These are phyloP conservation scores for Balearica regulorum DNA, from an alignment of 2,797 vertebrate genomes.

Conservation along the genomic window DNA sequence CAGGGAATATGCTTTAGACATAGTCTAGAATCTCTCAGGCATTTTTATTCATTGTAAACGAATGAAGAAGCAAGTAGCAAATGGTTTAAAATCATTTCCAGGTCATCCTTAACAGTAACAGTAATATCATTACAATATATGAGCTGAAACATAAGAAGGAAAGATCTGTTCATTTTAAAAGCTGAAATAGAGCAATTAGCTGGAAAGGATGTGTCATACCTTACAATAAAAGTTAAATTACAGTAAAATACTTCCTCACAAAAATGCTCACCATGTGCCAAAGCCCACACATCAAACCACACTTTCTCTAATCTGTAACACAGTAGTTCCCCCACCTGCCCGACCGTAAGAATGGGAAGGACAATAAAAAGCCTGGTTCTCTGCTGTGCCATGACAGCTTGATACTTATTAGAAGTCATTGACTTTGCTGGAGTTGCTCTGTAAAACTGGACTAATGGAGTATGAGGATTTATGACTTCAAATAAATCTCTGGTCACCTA, in stretches of 20 bases:
- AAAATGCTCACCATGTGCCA: not conserved
- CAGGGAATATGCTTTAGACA: not conserved
- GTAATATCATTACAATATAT: constrained; percentile 26
- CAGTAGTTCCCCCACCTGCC: not conserved
- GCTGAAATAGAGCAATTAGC: constrained; percentile 45
- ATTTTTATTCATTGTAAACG: not conserved
- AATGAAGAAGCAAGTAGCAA: not conserved
- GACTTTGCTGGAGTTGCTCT: not conserved
- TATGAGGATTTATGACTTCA: not conserved
- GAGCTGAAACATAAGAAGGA: constrained; percentile 34
- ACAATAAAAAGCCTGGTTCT: not conserved
- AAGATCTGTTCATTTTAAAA: constrained; percentile 48
- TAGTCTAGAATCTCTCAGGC: not conserved
- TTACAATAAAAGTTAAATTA: constrained; percentile 43
- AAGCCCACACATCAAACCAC: not conserved
- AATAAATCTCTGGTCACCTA: not conserved
- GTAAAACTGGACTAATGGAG: not conserved
- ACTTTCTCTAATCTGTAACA: not conserved
- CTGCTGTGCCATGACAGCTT: not conserved
- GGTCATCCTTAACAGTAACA: constrained; percentile 39
- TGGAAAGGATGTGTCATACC: constrained; percentile 24
- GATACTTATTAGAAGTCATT: not conserved
- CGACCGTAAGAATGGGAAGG: not conserved
- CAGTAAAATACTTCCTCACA: not conserved
- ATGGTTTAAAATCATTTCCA: not conserved